Base-by-base conservation (phyloP, 2,888 invertebrate genomes). In the Metellina segmentata region DNA sequence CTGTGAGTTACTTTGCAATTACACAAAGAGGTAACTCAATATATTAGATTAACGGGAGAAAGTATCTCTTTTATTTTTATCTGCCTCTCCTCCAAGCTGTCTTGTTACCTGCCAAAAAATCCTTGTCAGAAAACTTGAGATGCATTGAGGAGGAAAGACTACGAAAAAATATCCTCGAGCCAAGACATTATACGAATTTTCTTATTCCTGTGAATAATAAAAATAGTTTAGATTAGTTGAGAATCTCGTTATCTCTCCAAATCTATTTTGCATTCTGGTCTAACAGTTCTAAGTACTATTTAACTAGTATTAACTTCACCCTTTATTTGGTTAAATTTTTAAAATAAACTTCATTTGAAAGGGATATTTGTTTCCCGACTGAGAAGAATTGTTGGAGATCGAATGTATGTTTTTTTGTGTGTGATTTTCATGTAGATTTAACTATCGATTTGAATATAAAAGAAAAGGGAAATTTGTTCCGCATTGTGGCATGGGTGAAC, bases 1-100 rank as follows among this genome's bases (percentile, higher is more conserved):
- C 71, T 52, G 20, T 19, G 71, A 79, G 86, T 79, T 51, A 79
- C 71, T 70, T 11, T 34, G 79, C 71, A 78, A 87, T 87, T 79
- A 87, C 78, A 71, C 70, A 34, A 78, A 69, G 52, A 78, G 20
- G 71, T 48, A 34, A 86, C 78, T 70, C 34, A 71, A 86, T 78
- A 70, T 70, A 86, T 79, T 86, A 78, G 77, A 86, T 86, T 79
- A 70, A 78, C 78, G 51, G 19, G 13, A 2, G 70, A 48, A 9
- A 61, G 61, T 82, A n/a, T n/a, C 74, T 51, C 34, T n/a, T n/a
- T 20, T 53, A 6, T 20, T 61, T 20, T 6, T 78, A n/a, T 34
- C 52, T 34, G 34, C 34, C 34, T 75, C 13, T 53, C 52, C 85
- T 19, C 34, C 34, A 70, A 9, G 71, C 34, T 75, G 75, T 75